Evolutionary conservation across 2,888 invertebrate genomes (phyloP).

Genomic region (Rhopalosiphum nymphaeae): DNA sequence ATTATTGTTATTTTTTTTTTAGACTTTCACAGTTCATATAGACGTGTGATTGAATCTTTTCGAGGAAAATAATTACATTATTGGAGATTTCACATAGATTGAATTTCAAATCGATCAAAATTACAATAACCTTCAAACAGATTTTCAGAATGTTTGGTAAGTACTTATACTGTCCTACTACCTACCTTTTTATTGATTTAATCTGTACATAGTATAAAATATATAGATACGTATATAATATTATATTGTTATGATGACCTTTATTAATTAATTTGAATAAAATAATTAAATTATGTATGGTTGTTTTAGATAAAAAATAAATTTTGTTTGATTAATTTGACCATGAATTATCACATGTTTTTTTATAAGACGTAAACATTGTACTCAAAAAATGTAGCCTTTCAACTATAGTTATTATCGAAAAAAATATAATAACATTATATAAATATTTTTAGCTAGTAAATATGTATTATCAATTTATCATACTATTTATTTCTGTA

Average conservation of each 20-base stretch:
- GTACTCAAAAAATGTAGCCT: neutral
- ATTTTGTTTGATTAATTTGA: neutral
- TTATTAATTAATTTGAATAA: neutral
- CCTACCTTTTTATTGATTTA: neutral
- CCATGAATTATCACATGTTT: neutral
- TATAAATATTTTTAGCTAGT: neutral
- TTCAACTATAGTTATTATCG: neutral
- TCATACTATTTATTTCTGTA: neutral
- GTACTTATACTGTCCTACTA: neutral
- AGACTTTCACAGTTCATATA: slow-evolving; percentile 10
- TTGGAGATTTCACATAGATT: neutral
- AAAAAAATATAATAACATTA: neutral
- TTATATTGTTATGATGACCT: neutral
- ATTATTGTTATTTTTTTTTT: slow-evolving; percentile 10
- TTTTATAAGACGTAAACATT: neutral
- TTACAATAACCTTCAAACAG: neutral
- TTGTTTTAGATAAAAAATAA: neutral
- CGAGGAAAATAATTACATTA: neutral
- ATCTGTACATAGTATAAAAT: neutral
- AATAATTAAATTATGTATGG: neutral
- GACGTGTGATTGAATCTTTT: neutral
- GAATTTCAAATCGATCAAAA: neutral
- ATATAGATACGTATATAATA: neutral
- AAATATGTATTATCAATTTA: neutral
- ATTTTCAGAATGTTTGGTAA: neutral